Base-by-base conservation (phyloP, 92 coral and sea anemone species). In the Umimayanthus kanabou region DNA sequence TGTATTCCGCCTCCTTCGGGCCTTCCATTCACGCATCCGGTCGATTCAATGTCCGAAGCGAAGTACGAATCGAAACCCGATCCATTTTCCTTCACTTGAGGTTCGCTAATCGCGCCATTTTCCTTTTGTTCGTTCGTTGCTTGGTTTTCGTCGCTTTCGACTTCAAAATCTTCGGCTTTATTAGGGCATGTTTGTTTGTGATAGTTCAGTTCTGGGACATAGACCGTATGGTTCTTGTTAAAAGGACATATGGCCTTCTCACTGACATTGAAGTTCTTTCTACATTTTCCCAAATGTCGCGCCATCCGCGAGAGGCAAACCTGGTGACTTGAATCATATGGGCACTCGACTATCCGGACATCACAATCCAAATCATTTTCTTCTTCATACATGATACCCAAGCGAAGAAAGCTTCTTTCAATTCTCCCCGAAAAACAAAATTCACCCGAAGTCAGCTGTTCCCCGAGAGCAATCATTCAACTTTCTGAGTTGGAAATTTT, bases 1-100 rank as follows among this genome's bases (percentile, higher is more conserved):
- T 88, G 77, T 86, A 91, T 91, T 89, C 98, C 98, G 94, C 98
- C 98, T 92, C 92, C 98, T 88, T 88, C 75, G 45, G 92, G 85
- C 85, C 80, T 91, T 94, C 96, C 92, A 94, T 92, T 91, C 94
- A 88, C 90, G 92, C 96, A 93, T 95, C 98, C 98, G 98, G 98
- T 90, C 30, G 93, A 88, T 67, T 87, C 86, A 88, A 81, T 87
- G 86, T 91, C 94, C 93, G 95, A 85, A 88, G 87, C 69, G 76
- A 75, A 64, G 79, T 77, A 64, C 69, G 85, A 89, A 82, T 80
- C 65, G 61, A 81, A 73, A 65, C 30, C 77, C 23, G 92, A 80
- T 69, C 78, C 87, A 70, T 69, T 86, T 85, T 92, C 82, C 40
- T 47, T 82, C 39, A 29, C 64, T 81, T 75, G 73, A 88, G 85